These are phyloP conservation scores for Cephonodes hylas DNA, from an alignment of 2,888 invertebrate genomes.

Conservation along the genomic window DNA sequence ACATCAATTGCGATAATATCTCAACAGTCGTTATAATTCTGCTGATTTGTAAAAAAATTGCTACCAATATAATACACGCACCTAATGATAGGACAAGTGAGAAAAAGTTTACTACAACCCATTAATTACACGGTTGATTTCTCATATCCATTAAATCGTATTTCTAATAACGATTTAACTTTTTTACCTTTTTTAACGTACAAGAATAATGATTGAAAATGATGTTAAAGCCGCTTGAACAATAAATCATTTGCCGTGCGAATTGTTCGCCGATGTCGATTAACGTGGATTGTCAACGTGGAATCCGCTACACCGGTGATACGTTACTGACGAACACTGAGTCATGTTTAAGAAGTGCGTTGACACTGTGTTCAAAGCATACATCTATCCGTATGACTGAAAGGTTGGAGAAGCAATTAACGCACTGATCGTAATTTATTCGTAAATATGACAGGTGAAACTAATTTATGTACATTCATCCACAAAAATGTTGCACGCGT, in stretches of 20 bases:
- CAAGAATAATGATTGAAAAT: too few relatives aligned
- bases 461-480: background rate
- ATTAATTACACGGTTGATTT: background rate
- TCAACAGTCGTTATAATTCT: too few relatives aligned
- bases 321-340: conserved; percentile 38
- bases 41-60: too few relatives aligned
- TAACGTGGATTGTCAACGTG: conserved; percentile 33
- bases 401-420: conserved; percentile 13
- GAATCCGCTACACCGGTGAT: conserved; percentile 37
- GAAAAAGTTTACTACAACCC: background rate
- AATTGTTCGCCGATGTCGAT: background rate
- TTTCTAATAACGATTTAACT: background rate
- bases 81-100: background rate
- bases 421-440: conserved; percentile 5
- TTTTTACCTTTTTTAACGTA: too few relatives aligned
- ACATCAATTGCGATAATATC: too few relatives aligned
- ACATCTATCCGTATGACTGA: conserved; percentile 12
- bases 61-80: background rate
- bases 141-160: background rate
- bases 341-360: conserved; percentile 50
- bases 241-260: background rate
- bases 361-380: conserved; percentile 45
- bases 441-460: background rate
- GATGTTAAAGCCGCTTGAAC: conserved; percentile 6
- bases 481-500: background rate